These are phyloP conservation scores for Plebejus anna DNA, from an alignment of 2,888 invertebrate species.

Conservation along the genomic window DNA sequence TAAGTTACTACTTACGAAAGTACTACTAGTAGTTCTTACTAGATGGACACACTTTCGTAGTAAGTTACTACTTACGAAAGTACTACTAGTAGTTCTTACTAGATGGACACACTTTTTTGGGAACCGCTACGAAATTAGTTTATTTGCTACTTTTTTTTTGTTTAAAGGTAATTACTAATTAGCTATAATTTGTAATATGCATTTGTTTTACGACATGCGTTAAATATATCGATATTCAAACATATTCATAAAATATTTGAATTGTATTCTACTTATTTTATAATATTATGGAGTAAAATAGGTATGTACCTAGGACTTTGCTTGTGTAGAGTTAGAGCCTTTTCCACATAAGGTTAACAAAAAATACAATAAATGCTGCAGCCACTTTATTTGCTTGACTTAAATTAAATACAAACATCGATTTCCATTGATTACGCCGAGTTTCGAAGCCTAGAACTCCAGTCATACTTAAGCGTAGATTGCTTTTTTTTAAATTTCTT, in stretches of 20 bases:
- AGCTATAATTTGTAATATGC: too few relatives aligned
- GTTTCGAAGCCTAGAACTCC: neutral
- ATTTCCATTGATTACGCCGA: neutral
- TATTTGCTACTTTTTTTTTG: too few relatives aligned
- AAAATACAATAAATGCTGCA: neutral
- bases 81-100: too few relatives aligned
- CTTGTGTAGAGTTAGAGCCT: neutral
- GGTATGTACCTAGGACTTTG: neutral
- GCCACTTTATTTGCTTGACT: neutral
- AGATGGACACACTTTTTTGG: neutral
- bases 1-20: too few relatives aligned
- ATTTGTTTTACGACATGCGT: too few relatives aligned
- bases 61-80: too few relatives aligned
- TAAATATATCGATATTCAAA: too few relatives aligned
- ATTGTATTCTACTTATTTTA: too few relatives aligned
- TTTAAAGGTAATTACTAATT: too few relatives aligned
- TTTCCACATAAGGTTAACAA: neutral
- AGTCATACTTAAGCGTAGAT: neutral
- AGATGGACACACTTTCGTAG: too few relatives aligned
- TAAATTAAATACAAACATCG: neutral
- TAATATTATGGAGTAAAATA: neutral
- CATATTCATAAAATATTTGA: too few relatives aligned
- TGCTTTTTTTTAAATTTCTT: neutral
- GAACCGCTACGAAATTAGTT: neutral
- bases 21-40: too few relatives aligned